Evolutionary conservation across 2,888 invertebrate species (phyloP), one percentile per base, ranked within the genome.

Genomic region (Nymphalis c-album): DNA sequence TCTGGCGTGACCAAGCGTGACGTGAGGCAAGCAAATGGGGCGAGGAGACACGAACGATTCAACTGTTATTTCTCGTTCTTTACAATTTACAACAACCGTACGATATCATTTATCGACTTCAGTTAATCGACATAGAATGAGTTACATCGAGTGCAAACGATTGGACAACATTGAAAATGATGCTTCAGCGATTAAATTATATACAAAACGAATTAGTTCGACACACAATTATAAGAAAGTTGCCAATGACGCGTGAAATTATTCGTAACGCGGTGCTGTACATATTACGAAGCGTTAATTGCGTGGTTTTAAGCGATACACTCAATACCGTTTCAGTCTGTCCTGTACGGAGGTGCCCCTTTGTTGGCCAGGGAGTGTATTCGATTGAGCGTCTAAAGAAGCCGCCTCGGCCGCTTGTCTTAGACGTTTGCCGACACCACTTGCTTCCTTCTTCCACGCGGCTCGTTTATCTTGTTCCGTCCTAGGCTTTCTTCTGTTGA

Each of bases 401-500:
- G 88, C 88, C 1, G 87, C 88, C 61, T 90, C 90, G 7, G 85
- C 86, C 1, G 89, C 88, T 63, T 88, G 87, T 68, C 76, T 81
- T 58, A 88, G 78, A 72, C 90, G 74, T 74, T 88, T 88, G 65
- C 88, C 88, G 57, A 85, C 87, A 5, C 87, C 88, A 18, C 82
- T 81, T 10, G 80, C 75, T 64, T 90, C 90, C 76, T 86, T 82
- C 82, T 88, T 90, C 89, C 89, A 88, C 7, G 79, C 81, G 7
- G 71, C 70, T 68, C 75, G 75, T 63, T 75, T 76, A 47, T 85
- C 82, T 66, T 81, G 85, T 31, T 88, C 87, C 69, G 79, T 73
- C 77, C 85, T 88, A 83, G 89, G 85, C 82, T 90, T 91, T 88
- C 88, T 88, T 91, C 91, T 91, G 91, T 83, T 76, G 78, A 85